These are phyloP conservation scores for Poecile atricapillus DNA, from an alignment of 2,113 vertebrate genomes.

Conservation along the genomic window DNA sequence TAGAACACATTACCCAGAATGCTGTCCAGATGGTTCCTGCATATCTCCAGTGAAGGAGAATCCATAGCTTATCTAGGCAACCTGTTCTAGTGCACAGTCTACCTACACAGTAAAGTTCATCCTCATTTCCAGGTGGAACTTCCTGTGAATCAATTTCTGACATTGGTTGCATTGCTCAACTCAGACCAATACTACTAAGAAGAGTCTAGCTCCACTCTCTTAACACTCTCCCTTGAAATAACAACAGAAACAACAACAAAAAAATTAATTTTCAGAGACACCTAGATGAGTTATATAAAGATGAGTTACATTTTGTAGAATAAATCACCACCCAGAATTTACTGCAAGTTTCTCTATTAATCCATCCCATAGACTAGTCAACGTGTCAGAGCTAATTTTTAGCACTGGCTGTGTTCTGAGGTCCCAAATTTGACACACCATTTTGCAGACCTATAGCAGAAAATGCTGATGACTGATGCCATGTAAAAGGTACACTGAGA, in stretches of 20 bases:
- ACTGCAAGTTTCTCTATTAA: not conserved
- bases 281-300: not conserved
- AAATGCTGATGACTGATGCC: not conserved
- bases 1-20: not conserved
- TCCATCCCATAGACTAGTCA: not conserved
- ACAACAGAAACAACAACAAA: no score
- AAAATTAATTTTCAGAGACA: not conserved
- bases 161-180: not conserved
- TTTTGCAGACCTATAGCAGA: not conserved
- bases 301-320: not conserved
- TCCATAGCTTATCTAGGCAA: not conserved
- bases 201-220: not conserved
- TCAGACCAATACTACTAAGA: not conserved
- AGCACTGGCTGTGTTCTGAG: not conserved
- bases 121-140: not conserved
- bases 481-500: not conserved
- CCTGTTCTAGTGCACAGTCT: not conserved
- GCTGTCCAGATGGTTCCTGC: not conserved
- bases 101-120: not conserved
- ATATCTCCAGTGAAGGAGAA: not conserved
- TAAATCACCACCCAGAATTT: not conserved
- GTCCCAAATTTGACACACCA: not conserved
- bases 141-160: not conserved
- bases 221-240: not conserved
- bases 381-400: not conserved